Conservation (phyloP, 2,888 invertebrate genomes). For the Ochropleura leucogaster region DNA sequence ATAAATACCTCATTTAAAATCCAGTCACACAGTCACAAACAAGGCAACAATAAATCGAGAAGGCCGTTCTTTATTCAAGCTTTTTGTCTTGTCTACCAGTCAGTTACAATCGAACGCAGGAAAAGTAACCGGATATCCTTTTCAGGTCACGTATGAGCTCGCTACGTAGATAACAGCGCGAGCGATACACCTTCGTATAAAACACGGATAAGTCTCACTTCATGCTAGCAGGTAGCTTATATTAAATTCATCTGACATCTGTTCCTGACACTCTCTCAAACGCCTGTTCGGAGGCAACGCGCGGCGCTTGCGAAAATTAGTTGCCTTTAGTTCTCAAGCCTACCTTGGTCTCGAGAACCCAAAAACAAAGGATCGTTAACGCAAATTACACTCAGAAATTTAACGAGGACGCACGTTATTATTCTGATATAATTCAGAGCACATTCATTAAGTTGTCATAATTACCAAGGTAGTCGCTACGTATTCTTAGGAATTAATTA, state of each 20-base stretch:
- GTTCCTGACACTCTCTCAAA: conserved; percentile 64
- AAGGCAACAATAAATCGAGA: conserved; percentile 60
- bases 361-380: conserved; percentile 68
- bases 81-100: conserved; percentile 58
- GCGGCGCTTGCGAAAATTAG: conserved; percentile 58
- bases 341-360: conserved; percentile 44
- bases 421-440: conserved; percentile 62
- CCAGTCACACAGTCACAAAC: conserved; percentile 45
- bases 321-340: conserved; percentile 54
- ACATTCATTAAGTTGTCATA: conserved; percentile 65
- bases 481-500: conserved; percentile 46
- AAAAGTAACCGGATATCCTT: conserved; percentile 61
- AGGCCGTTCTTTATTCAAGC: conserved; percentile 42
- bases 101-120: conserved; percentile 62
- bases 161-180: conserved; percentile 55
- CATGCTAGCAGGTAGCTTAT: conserved; percentile 43
- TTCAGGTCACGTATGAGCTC: conserved; percentile 63
- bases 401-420: conserved; percentile 57
- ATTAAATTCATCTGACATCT: conserved; percentile 65
- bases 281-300: conserved; percentile 21
- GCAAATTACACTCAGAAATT: conserved; percentile 64
- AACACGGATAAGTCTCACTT: conserved; percentile 51
- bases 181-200: conserved; percentile 55
- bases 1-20: conserved; percentile 35
- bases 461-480: conserved; percentile 54